Percentiles rank a stretch among this genome's conserved stretches.
These are phyloP conservation scores for Julus scanicus DNA, from an alignment of 2,888 invertebrate genomes.

Conservation along the genomic window DNA sequence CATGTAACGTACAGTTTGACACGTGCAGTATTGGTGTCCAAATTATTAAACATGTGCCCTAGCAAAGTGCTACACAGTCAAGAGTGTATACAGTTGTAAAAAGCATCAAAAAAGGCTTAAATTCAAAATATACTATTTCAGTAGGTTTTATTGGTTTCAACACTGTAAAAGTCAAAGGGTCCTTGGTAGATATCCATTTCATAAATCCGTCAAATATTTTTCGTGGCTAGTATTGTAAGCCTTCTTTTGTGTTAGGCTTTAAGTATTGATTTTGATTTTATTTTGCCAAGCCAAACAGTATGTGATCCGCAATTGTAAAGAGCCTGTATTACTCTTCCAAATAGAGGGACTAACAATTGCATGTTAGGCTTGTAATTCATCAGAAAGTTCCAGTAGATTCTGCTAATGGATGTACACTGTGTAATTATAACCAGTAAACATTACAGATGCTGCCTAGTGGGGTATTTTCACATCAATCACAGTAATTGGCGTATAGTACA, in stretches of 20 bases:
- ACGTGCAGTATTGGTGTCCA: background rate
- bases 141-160: constrained; percentile 6
- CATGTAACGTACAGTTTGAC: background rate
- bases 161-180: background rate
- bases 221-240: background rate
- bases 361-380: background rate
- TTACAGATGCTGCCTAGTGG: background rate
- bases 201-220: background rate
- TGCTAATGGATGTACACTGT: background rate
- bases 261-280: constrained; percentile 31
- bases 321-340: background rate
- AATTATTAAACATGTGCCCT: background rate
- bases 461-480: background rate
- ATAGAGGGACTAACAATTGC: background rate
- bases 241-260: background rate
- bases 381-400: background rate
- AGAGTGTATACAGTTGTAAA: constrained; percentile 5
- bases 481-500: background rate
- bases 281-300: constrained; percentile 14
- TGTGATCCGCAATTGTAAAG: constrained; percentile 30
- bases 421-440: background rate
- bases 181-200: background rate
- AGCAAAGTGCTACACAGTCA: background rate
- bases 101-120: background rate
- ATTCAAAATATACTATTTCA: background rate